A percentile compares a stretch with the other conserved stretches of the same genome.
phyloP scores from a whole-genome alignment of 2,888 invertebrate species.

The Stratiomys singularior region DNA sequence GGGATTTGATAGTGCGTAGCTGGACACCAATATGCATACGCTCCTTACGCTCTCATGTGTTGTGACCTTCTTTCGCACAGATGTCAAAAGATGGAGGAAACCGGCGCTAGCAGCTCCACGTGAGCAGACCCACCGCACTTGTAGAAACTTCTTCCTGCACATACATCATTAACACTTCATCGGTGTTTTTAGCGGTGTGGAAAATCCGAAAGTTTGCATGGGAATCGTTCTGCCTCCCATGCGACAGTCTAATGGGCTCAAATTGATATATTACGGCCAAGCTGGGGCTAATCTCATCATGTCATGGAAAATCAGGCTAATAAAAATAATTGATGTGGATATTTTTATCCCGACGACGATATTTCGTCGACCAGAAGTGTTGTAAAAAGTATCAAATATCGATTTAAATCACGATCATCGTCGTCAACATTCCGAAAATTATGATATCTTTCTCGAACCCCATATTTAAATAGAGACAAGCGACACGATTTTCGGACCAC shows the following conservation, averaged over 20 bases:
- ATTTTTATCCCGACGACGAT: not conserved
- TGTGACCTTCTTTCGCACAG: not conserved
- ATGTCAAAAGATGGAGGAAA: not conserved
- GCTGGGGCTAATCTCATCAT: too few species aligned
- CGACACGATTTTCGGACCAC: too few species aligned
- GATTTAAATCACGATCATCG: slow-evolving; percentile 17
- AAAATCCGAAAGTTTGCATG: too few species aligned
- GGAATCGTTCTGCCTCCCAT: not conserved
- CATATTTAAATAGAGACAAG: not conserved
- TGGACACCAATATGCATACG: too few species aligned
- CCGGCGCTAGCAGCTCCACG: slow-evolving; percentile 14
- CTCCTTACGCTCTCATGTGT: not conserved
- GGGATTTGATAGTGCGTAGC: not conserved
- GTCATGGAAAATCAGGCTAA: not conserved
- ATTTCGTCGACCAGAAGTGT: not conserved
- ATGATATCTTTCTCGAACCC: slow-evolving; percentile 9
- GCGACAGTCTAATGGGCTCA: not conserved
- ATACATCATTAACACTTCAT: not conserved
- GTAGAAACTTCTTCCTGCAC: not conserved
- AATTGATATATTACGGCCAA: too few species aligned
- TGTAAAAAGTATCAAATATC: slow-evolving; percentile 35
- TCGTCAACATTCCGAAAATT: not conserved
- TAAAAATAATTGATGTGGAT: slow-evolving; percentile 31
- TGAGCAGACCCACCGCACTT: not conserved
- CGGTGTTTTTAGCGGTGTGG: not conserved